Evolutionary conservation across 2,888 invertebrate species (phyloP).

Genomic region (Steromphala cineraria): DNA sequence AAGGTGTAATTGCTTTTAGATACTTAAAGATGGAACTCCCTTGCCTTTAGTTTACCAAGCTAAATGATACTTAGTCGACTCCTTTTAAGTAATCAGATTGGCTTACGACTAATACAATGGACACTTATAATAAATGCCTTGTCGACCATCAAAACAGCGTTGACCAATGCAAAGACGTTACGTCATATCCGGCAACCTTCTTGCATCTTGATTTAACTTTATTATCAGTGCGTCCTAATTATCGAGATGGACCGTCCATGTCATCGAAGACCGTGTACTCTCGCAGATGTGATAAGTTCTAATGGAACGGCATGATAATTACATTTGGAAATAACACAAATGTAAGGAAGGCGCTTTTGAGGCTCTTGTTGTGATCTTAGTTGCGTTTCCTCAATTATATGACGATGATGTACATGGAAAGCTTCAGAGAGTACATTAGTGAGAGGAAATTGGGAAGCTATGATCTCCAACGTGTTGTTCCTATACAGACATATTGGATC

Average conservation of each 20-base stretch:
- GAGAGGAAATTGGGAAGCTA: not conserved
- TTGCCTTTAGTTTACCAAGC: too few relatives aligned
- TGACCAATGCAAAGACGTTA: not conserved
- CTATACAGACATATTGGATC: too few relatives aligned
- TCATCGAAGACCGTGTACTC: not conserved
- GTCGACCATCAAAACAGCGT: not conserved
- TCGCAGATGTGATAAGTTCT: not conserved
- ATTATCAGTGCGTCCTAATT: not conserved
- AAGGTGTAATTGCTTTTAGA: too few relatives aligned
- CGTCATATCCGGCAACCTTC: not conserved
- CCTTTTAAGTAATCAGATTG: too few relatives aligned
- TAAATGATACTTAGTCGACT: too few relatives aligned
- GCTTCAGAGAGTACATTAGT: not conserved
- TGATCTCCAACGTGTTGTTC: not conserved
- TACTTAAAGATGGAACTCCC: too few relatives aligned
- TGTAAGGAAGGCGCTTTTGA: not conserved
- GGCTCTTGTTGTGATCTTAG: not conserved
- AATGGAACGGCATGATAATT: slow-evolving; percentile 9
- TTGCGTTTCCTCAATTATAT: slow-evolving; percentile 1
- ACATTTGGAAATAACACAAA: slow-evolving; percentile 12
- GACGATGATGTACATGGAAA: slow-evolving; percentile 6
- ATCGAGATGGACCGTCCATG: not conserved
- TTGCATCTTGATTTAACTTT: not conserved
- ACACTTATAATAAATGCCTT: too few relatives aligned
- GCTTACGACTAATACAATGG: too few relatives aligned